A percentile compares a stretch with the other conserved stretches of the same genome.
These are phyloP conservation scores for Hassar affinis DNA, from an alignment of 2,113 vertebrate species.

Conservation along the genomic window DNA sequence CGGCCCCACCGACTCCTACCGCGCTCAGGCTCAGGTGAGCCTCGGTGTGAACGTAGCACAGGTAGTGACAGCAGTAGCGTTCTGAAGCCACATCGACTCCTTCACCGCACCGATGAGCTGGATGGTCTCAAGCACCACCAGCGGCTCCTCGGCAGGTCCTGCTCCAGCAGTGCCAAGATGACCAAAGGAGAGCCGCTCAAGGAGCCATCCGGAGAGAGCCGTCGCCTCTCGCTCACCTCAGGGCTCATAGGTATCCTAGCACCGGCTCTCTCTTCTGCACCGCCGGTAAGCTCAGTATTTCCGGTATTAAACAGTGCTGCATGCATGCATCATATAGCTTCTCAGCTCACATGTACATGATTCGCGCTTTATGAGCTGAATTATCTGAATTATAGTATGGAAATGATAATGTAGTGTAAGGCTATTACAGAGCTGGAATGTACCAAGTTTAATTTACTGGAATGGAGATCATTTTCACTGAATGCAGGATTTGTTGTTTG, in stretches of 20 bases:
- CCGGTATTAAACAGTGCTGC: background rate
- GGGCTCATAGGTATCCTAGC: conserved; percentile 90
- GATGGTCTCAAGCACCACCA: conserved; percentile 81
- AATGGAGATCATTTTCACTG: conserved; percentile 6
- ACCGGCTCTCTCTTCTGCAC: conserved; percentile 80
- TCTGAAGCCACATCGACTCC: conserved; percentile 81
- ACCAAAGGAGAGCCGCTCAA: conserved; percentile 80
- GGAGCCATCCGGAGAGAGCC: conserved; percentile 78
- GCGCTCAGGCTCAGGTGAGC: conserved; percentile 78
- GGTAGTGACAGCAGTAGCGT: conserved; percentile 37
- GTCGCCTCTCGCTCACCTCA: conserved; percentile 91
- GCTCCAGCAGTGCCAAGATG: conserved; percentile 78
- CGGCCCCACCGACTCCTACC: conserved; percentile 79
- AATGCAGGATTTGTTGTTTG: background rate
- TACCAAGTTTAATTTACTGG: background rate
- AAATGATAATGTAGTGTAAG: background rate
- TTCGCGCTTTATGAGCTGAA: background rate
- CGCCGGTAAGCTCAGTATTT: conserved; percentile 69
- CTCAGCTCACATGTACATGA: background rate
- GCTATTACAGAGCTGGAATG: background rate
- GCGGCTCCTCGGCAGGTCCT: conserved; percentile 81
- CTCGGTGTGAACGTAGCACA: conserved; percentile 76
- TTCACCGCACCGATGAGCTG: conserved; percentile 81
- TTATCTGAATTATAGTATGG: background rate
- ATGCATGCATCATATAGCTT: background rate